Percentiles rank a stretch among this genome's conserved stretches.
These are phyloP conservation scores for Periophthalmus modestus DNA, from an alignment of 2,113 vertebrate species.

Conservation along the genomic window DNA sequence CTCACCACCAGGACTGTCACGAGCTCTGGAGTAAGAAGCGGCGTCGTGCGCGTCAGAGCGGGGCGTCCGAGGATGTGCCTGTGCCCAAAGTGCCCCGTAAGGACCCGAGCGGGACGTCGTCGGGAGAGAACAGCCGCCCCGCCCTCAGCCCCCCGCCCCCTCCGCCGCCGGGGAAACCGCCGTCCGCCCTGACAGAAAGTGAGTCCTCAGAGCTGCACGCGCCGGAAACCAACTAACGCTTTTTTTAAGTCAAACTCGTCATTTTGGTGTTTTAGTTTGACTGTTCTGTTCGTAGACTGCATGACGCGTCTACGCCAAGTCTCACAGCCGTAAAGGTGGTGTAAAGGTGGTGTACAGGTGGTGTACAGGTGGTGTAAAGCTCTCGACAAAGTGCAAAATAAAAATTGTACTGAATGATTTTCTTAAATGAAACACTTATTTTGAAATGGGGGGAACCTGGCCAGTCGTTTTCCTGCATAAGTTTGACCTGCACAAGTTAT, in stretches of 20 bases:
- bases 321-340: constrained; percentile 2
- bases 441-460: not conserved
- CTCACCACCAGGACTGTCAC: constrained; percentile 97
- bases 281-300: constrained; percentile 5
- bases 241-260: no score
- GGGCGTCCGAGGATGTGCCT: constrained; percentile 85
- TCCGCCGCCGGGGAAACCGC: constrained; percentile 59
- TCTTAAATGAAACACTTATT: not conserved
- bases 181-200: constrained; percentile 55
- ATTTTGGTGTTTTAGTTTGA: no score
- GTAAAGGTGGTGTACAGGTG: not conserved
- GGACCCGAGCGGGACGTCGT: constrained; percentile 82
- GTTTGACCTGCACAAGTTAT: not conserved
- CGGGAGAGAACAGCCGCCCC: constrained; percentile 83
- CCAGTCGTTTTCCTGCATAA: not conserved
- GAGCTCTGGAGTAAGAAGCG: constrained; percentile 99
- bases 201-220: constrained; percentile 64
- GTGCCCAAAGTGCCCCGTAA: constrained; percentile 89
- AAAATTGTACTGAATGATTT: not conserved
- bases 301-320: constrained; percentile 1
- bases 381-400: not conserved
- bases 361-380: not conserved
- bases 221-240: not conserved
- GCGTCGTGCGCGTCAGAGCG: constrained; percentile 90
- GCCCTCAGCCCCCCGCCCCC: constrained; percentile 81